These are phyloP conservation scores for Dasyprocta punctata DNA, from an alignment of 2,113 vertebrate species.

Conservation along the genomic window DNA sequence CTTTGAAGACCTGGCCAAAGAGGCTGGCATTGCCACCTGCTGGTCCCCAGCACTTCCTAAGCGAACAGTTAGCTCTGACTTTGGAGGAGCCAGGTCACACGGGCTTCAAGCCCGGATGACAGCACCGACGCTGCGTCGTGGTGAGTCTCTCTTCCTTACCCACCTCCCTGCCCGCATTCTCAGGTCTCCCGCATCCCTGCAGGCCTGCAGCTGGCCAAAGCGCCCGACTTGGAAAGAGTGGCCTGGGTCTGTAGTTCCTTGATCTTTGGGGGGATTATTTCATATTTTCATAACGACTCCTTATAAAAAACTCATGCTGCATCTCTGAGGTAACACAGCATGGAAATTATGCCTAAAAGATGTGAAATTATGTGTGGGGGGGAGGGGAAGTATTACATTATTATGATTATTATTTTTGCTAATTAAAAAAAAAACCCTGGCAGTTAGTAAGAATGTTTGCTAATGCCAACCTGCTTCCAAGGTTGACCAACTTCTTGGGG, in stretches of 20 bases:
- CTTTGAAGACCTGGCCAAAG: conserved; percentile 84
- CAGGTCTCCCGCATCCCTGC: not conserved
- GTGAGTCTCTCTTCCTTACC: not conserved
- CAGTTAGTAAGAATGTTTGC: not conserved
- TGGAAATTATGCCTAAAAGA: not conserved
- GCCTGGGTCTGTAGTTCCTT: not conserved
- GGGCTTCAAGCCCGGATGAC: conserved; percentile 70
- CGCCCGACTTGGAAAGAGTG: not conserved
- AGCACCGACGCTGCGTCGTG: conserved; percentile 60
- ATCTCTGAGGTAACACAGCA: not conserved
- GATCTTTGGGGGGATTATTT: conserved; percentile 64
- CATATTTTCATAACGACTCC: conserved; percentile 66
- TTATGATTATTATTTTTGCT: not conserved
- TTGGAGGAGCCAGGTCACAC: conserved; percentile 73
- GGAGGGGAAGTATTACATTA: not conserved
- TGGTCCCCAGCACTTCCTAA: conserved; percentile 81
- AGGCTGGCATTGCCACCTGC: conserved; percentile 84
- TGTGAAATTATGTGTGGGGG: not conserved
- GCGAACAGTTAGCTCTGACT: conserved; percentile 82
- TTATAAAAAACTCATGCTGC: not conserved
- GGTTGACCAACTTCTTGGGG: not conserved
- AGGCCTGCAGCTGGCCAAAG: not conserved
- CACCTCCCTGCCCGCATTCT: not conserved
- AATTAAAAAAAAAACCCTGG: not conserved
- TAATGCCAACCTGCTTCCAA: not conserved